phyloP scores from a whole-genome alignment of 1,140 invertebrate genomes.

The Pogonognathellus flavescens region DNA sequence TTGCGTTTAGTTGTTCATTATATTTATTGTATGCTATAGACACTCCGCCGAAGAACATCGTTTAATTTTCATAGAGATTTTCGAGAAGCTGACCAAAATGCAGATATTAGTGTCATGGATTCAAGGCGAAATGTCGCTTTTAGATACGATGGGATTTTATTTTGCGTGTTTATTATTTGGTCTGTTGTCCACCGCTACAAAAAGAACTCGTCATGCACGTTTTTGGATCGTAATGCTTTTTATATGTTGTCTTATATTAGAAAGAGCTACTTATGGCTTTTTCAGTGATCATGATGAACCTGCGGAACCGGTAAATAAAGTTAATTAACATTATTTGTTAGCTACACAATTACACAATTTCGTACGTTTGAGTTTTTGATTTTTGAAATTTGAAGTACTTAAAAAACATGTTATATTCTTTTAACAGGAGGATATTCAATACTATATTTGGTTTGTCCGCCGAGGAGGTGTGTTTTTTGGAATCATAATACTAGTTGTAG shows the following conservation, averaged over 20 bases:
- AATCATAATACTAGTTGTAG: conserved; percentile 66
- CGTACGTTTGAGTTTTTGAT: background rate
- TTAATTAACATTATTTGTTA: too few species aligned
- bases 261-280: conserved; percentile 67
- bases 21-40: conserved; percentile 57
- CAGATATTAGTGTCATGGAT: conserved; percentile 73
- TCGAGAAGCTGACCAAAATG: conserved; percentile 73
- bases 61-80: conserved; percentile 74
- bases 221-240: conserved; percentile 73
- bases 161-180: conserved; percentile 71
- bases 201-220: conserved; percentile 72
- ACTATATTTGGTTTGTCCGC: conserved; percentile 68
- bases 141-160: conserved; percentile 76
- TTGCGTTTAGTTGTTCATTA: background rate
- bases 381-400: background rate
- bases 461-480: conserved; percentile 66
- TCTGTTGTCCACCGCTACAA: conserved; percentile 74
- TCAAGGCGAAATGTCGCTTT: conserved; percentile 74
- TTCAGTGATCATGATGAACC: conserved; percentile 53
- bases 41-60: conserved; percentile 74
- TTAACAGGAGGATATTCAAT: conserved; percentile 68
- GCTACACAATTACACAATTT: too few species aligned
- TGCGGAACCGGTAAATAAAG: conserved; percentile 17
- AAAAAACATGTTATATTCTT: background rate
- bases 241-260: conserved; percentile 70